A percentile compares a stretch with the other conserved stretches of the same genome.
Conservation (phyloP, 2,797 vertebrate genomes). For the Microtus agrestis region DNA sequence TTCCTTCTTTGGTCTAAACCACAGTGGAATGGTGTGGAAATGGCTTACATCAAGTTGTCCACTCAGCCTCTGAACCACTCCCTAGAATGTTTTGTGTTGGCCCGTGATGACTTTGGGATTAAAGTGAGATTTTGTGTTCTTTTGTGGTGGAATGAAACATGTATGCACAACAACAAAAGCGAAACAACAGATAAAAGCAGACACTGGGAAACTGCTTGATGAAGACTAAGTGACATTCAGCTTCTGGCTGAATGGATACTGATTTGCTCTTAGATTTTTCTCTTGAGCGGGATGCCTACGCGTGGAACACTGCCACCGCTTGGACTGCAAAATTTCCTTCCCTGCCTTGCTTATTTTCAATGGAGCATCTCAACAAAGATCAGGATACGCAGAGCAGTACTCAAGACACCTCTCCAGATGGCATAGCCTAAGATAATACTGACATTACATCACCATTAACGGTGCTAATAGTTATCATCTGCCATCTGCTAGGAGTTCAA, state of each 20-base stretch:
- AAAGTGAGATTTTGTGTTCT: slow-evolving; percentile 52
- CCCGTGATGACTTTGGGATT: slow-evolving; percentile 27
- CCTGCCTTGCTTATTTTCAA: neutral
- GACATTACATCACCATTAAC: neutral
- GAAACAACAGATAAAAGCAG: neutral
- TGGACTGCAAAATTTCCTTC: neutral
- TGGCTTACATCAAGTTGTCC: neutral
- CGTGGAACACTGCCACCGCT: neutral
- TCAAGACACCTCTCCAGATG: neutral
- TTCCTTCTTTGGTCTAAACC: slow-evolving; percentile 36
- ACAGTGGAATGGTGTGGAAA: neutral
- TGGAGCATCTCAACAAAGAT: neutral
- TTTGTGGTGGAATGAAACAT: slow-evolving; percentile 27
- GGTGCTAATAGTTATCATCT: neutral
- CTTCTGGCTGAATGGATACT: neutral
- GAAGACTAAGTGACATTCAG: neutral
- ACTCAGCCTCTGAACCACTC: neutral
- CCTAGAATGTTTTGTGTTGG: slow-evolving; percentile 45
- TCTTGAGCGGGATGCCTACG: neutral
- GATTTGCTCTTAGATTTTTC: slow-evolving; percentile 11
- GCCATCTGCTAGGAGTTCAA: neutral
- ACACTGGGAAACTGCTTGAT: neutral
- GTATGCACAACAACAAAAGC: neutral
- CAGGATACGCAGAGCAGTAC: neutral
- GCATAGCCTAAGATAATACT: neutral